Base-by-base conservation (phyloP, 2,797 vertebrate species). In the Prunella strophiata region DNA sequence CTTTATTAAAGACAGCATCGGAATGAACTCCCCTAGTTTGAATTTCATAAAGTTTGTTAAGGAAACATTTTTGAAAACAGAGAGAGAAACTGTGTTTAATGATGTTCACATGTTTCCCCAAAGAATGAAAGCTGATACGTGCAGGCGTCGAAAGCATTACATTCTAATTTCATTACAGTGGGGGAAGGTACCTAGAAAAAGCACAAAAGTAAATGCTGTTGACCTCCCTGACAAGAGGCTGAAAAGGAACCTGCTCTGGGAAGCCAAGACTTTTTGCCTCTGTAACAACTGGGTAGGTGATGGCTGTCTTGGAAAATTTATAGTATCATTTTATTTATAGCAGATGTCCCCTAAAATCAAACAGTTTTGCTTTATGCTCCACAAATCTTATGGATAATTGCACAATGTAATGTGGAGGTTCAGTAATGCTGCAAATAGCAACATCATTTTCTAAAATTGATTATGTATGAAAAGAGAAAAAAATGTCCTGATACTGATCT, bases 331-430 rank as follows among this genome's bases (percentile, higher is more conserved):
- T 98, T 97, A 97, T 97, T 98, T 98, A 91, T 96, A 97, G 96
- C 97, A 98, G 97, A 98, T 97, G 97, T 97, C 94, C 92, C 73
- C 70, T 93, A 96, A 96, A 97, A 97, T 95, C 83, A 95, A 97
- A 95, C 83, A 95, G 94, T 96, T 98, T 96, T 96, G 70, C 78
- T 97, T 96, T 96, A 92, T 93, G 82, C 81, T 93, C 74, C 26
- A 57, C 94, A 97, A 97, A 97, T 97, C 96, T 96, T 96, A 94
- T 2, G 66, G 93, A 97, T 94, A 97, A 97, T 97, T 97, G 57
- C 88, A 97, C 95, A 94, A 84, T 57, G 62, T 91, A 96, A 97
- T 7, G 13, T 87, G 86, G 59, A 91, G 78, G 91, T 84, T 96
- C 70, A 63, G 84, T 95, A 94, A 91, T 62, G 79, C 81, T 95